Percentiles rank a stretch among this genome's conserved stretches.
These are phyloP conservation scores for Trachops cirrhosus DNA, from an alignment of 2,797 vertebrate species.

Conservation along the genomic window DNA sequence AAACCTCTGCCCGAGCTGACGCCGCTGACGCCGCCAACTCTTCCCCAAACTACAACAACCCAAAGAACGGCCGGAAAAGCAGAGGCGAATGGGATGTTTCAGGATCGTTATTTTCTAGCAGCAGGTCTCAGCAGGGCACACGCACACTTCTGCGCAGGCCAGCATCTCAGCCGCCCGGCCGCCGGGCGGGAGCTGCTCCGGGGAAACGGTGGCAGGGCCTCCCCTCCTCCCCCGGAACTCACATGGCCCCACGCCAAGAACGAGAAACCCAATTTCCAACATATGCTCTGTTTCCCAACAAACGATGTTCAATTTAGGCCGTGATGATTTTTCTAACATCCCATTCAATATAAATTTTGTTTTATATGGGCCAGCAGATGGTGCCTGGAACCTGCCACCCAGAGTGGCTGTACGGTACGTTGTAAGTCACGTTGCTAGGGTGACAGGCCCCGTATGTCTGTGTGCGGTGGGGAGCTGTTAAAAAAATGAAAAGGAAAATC, in stretches of 20 bases:
- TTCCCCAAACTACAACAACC: neutral
- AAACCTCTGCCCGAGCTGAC: neutral
- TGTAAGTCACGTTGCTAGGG: neutral
- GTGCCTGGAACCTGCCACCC: neutral
- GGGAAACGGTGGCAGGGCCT: neutral
- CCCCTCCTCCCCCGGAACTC: neutral
- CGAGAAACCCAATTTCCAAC: slow-evolving; percentile 68
- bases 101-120: neutral
- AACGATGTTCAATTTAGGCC: slow-evolving; percentile 74
- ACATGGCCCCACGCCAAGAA: slow-evolving; percentile 15
- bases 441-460: neutral
- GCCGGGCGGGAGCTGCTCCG: neutral
- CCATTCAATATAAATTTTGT: slow-evolving; percentile 75
- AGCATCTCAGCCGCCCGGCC: neutral
- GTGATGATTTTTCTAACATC: slow-evolving; percentile 74
- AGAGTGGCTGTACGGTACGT: neutral
- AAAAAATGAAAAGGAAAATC: neutral
- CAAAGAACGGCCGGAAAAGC: neutral
- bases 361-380: slow-evolving; percentile 74
- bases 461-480: neutral
- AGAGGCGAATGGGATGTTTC: neutral
- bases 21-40: neutral
- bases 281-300: slow-evolving; percentile 78
- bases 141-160: neutral
- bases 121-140: neutral